Evolutionary conservation across 2,888 invertebrate species (phyloP).

Genomic region (Acleris holmiana): DNA sequence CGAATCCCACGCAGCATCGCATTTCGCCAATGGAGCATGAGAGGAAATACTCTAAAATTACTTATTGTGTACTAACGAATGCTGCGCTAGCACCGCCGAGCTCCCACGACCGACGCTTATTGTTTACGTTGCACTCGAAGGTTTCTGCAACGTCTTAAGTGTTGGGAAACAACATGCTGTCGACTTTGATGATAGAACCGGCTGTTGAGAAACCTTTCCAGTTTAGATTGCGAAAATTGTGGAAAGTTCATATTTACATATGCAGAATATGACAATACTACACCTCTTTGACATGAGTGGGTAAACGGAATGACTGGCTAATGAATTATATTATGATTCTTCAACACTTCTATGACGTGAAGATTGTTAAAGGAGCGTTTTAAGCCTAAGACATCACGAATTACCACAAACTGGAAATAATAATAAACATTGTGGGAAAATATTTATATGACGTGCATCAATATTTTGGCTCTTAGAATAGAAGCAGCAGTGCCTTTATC

Average conservation of each 20-base stretch:
- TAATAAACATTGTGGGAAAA: conserved; percentile 3
- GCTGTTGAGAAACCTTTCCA: conserved; percentile 75
- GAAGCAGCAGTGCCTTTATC: conserved; percentile 56
- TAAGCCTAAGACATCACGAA: background rate
- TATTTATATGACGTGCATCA: conserved; percentile 7
- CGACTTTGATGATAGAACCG: conserved; percentile 71
- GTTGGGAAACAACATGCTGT: conserved; percentile 71
- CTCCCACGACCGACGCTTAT: conserved; percentile 77
- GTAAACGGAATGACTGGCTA: conserved; percentile 17
- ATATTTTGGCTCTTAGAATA: conserved; percentile 36
- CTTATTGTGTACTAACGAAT: conserved; percentile 61
- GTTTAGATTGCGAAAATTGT: conserved; percentile 76
- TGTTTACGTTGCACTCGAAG: conserved; percentile 77
- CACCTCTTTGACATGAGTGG: conserved; percentile 18
- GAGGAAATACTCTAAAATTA: conserved; percentile 68
- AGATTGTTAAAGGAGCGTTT: background rate
- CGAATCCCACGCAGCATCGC: conserved; percentile 56
- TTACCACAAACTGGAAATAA: background rate
- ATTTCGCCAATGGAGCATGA: conserved; percentile 69
- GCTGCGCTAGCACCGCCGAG: conserved; percentile 59
- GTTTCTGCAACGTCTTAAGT: conserved; percentile 76
- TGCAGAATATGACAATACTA: conserved; percentile 43
- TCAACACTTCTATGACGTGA: background rate
- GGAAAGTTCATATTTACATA: conserved; percentile 66
- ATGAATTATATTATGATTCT: conserved; percentile 9